Evolutionary conservation across 2,797 vertebrate genomes (phyloP), one percentile per base, ranked within the genome.

Genomic region (Protonibea diacanthus): DNA sequence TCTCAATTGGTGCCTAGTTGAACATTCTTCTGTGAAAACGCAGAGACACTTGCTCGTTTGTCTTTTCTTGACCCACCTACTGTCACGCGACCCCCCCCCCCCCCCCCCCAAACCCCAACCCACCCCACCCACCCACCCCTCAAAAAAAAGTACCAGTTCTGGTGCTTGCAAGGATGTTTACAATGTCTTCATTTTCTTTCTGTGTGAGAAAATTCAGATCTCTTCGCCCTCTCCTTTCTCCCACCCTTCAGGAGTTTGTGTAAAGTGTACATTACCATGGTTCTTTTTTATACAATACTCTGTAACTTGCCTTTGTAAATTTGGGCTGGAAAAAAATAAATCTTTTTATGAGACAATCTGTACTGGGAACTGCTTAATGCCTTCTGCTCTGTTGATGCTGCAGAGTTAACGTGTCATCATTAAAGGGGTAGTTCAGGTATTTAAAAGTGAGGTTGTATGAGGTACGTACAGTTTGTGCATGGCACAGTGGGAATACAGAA

Each of bases 281-380:
- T 97, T 96, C 93, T 96, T 97, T 97, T 96, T 97, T 97, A 96
- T 96, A 96, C 96, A 96, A 96, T 96, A 96, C 95, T 94, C 93
- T 96, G 96, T 96, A 96, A 96, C 96, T 97, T 96, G 97, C 97
- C 97, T 97, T 96, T 98, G 97, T 98, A 97, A 97, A 97, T 97
- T 97, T 94, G 96, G 97, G 97, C 97, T 96, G 96, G 96, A 97
- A 97, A 93, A 93, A 96, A 99, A 98, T 98, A 99, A 98, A 97
- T 98, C 97, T 98, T 99, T 98, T 97, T 97, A 98, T 98, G 97
- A 98, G 97, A 98, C 96, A 96, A 96, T 95, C 96, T 95, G 95
- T 96, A 94, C 95, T 93, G 91, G 83, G 93, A 87, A 44, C 94
- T 94, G 87, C 90, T 96, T 87, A 81, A 56, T 94, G 89, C 71